These are phyloP conservation scores for Leptinotarsa tumamoca DNA, from an alignment of 2,888 invertebrate species.

Conservation along the genomic window DNA sequence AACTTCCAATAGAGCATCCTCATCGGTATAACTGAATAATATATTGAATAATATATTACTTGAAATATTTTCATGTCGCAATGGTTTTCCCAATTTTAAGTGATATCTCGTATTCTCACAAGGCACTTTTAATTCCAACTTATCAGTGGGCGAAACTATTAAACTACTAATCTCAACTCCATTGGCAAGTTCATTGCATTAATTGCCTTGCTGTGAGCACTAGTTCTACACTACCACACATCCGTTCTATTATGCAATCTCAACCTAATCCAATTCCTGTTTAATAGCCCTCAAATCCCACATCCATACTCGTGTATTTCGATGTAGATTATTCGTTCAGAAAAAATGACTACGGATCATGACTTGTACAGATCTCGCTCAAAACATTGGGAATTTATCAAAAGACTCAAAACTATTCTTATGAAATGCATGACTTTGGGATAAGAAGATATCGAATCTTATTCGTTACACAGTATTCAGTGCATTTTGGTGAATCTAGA, in stretches of 20 bases:
- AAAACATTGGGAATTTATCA: not conserved
- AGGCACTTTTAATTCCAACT: not conserved
- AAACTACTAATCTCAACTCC: not conserved
- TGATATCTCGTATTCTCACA: too few relatives aligned
- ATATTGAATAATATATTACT: too few relatives aligned
- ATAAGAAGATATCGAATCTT: too few relatives aligned
- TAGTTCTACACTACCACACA: not conserved
- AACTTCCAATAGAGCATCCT: too few relatives aligned
- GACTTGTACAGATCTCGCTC: not conserved
- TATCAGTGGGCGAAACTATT: not conserved
- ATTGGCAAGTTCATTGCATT: not conserved
- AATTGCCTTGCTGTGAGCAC: not conserved
- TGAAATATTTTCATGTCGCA: not conserved
- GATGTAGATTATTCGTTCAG: not conserved
- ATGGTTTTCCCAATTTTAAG: not conserved
- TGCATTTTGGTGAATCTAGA: too few relatives aligned
- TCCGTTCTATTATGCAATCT: not conserved
- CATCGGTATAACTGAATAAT: too few relatives aligned
- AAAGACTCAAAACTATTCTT: not conserved
- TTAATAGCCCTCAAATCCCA: not conserved
- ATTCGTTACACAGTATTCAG: too few relatives aligned
- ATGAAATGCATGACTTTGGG: too few relatives aligned
- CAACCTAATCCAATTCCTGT: not conserved
- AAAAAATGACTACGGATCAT: conserved; percentile 1
- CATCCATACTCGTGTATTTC: not conserved